These are phyloP conservation scores for Chrysodeixis includens DNA, from an alignment of 2,888 invertebrate species.

Conservation along the genomic window DNA sequence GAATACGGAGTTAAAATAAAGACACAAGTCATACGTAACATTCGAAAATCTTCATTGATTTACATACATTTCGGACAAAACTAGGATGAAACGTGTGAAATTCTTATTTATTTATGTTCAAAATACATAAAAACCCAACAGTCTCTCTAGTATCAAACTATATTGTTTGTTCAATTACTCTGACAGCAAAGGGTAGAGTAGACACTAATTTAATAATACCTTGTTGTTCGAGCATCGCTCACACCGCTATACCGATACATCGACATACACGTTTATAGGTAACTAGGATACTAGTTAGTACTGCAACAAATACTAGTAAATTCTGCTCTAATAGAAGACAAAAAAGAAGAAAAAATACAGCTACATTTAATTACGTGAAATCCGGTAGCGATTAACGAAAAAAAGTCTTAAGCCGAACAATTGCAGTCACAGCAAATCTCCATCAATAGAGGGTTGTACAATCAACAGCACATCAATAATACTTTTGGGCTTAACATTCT, in stretches of 20 bases:
- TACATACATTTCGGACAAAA: too few species aligned
- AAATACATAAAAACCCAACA: neutral
- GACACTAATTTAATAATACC: slow-evolving; percentile 30
- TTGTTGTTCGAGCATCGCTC: neutral
- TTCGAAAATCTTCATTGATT: neutral
- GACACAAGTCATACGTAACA: neutral
- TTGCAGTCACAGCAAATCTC: slow-evolving; percentile 75
- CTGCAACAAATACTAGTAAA: neutral
- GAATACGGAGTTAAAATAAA: neutral
- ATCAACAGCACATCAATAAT: slow-evolving; percentile 4
- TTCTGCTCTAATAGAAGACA: neutral
- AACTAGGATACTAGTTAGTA: too few species aligned
- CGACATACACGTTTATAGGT: neutral
- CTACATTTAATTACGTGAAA: slow-evolving; percentile 35
- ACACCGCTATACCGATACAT: neutral
- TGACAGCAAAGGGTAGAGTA: slow-evolving; percentile 11
- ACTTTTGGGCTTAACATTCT: neutral
- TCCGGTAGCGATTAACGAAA: slow-evolving; percentile 23
- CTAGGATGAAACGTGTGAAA: too few species aligned
- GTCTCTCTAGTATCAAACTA: neutral
- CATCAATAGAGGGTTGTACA: slow-evolving; percentile 70
- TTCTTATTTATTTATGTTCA: too few species aligned
- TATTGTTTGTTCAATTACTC: neutral
- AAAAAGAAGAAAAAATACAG: neutral
- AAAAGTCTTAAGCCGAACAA: slow-evolving; percentile 59